phyloP scores from a whole-genome alignment of 2,113 vertebrate genomes.

The Pagrus major region DNA sequence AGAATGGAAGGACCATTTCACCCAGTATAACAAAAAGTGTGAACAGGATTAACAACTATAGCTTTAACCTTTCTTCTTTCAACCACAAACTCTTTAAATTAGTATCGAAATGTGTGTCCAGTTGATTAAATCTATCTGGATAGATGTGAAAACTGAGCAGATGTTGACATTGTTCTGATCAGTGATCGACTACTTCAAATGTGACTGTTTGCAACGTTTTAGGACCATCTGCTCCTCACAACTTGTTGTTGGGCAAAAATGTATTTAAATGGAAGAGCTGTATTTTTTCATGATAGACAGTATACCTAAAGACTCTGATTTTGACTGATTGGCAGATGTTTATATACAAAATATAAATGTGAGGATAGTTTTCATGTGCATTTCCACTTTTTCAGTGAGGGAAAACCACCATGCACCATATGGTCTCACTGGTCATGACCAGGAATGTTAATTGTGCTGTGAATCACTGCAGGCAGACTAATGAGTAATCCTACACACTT shows the following conservation, averaged over 20 bases:
- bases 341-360: background rate
- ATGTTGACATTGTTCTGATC: background rate
- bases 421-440: constrained; percentile 46
- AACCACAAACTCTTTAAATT: background rate
- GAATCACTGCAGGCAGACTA: constrained; percentile 63
- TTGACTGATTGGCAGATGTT: background rate
- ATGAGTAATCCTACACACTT: constrained; percentile 64
- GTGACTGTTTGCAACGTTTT: background rate
- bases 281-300: constrained; percentile 9
- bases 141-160: background rate
- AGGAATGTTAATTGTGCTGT: constrained; percentile 58
- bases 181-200: background rate
- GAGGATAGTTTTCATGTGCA: background rate
- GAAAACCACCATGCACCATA: constrained; percentile 11
- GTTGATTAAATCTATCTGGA: background rate
- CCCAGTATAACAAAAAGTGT: too few species aligned
- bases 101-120: background rate
- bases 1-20: too few species aligned
- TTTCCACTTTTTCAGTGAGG: background rate
- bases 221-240: background rate
- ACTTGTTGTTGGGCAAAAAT: background rate
- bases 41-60: too few species aligned
- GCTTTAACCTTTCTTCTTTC: background rate
- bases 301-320: constrained; percentile 3
- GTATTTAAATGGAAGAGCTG: background rate